These are phyloP conservation scores for Thereva unica DNA, from an alignment of 2,888 invertebrate genomes.

Conservation along the genomic window DNA sequence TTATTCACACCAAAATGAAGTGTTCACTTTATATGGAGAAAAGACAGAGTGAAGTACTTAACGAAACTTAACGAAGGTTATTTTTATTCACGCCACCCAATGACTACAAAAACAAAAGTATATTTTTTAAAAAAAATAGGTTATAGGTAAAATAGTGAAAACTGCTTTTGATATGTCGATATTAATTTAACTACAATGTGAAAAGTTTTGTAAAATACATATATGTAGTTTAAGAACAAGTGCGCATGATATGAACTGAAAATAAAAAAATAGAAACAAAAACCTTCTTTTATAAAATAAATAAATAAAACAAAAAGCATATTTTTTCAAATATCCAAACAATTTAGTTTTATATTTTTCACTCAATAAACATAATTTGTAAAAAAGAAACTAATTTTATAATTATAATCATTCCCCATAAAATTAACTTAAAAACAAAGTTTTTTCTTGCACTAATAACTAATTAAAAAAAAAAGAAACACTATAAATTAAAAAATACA, in stretches of 20 bases:
- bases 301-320: slow-evolving; percentile 28
- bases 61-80: no score
- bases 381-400: slow-evolving; percentile 20
- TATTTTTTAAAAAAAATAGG: no score
- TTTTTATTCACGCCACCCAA: no score
- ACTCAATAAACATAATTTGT: slow-evolving; percentile 19
- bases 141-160: no score
- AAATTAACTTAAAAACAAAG: slow-evolving; percentile 18
- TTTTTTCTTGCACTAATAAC: not conserved
- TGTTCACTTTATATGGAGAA: no score
- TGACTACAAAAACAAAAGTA: no score
- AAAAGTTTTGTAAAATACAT: no score
- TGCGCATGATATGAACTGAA: not conserved
- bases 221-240: no score
- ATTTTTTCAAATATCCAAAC: slow-evolving; percentile 28
- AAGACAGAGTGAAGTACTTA: no score
- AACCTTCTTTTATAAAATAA: not conserved
- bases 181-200: no score
- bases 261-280: not conserved
- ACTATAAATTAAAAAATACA: slow-evolving; percentile 23
- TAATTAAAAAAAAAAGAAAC: slow-evolving; percentile 18
- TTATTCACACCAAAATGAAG: no score
- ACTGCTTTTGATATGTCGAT: no score
- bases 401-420: slow-evolving; percentile 26
- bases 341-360: slow-evolving; percentile 33